phyloP scores from a whole-genome alignment of 2,113 vertebrate species.

The Microcebus ravelobensis region DNA sequence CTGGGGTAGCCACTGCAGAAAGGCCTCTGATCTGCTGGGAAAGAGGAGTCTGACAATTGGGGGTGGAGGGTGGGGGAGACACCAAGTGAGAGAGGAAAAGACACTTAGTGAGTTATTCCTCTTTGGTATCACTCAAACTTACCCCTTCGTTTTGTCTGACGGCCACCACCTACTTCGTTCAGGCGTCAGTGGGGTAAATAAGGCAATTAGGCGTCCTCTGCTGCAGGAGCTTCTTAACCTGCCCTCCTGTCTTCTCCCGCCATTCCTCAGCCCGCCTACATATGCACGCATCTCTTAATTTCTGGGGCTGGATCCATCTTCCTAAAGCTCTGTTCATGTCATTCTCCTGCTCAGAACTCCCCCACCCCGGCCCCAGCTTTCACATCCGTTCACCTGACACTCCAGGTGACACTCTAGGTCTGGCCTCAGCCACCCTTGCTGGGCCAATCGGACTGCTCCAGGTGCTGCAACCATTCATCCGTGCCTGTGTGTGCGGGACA shows the following conservation, averaged over 20 bases:
- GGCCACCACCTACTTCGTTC: neutral
- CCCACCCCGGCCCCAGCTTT: neutral
- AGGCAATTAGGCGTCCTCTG: no score
- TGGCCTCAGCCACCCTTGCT: neutral
- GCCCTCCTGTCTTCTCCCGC: neutral
- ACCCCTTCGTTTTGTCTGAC: neutral
- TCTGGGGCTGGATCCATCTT: neutral
- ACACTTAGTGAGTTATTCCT: neutral
- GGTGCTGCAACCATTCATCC: neutral
- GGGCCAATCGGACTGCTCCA: no score
- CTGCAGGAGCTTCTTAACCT: neutral
- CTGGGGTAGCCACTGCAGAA: neutral
- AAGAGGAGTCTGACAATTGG: neutral
- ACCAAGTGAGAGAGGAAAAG: neutral
- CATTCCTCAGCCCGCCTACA: neutral
- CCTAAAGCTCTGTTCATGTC: neutral
- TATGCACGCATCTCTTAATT: neutral
- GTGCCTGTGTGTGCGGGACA: neutral
- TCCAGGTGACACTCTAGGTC: neutral
- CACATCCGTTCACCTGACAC: neutral
- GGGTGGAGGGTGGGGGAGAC: neutral
- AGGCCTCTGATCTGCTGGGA: neutral
- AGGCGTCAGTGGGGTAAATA: neutral
- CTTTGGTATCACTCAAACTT: neutral
- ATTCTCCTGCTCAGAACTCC: neutral